Evolutionary conservation across 2,888 invertebrate species (phyloP).

Genomic region (Ormyrus pomaceus): DNA sequence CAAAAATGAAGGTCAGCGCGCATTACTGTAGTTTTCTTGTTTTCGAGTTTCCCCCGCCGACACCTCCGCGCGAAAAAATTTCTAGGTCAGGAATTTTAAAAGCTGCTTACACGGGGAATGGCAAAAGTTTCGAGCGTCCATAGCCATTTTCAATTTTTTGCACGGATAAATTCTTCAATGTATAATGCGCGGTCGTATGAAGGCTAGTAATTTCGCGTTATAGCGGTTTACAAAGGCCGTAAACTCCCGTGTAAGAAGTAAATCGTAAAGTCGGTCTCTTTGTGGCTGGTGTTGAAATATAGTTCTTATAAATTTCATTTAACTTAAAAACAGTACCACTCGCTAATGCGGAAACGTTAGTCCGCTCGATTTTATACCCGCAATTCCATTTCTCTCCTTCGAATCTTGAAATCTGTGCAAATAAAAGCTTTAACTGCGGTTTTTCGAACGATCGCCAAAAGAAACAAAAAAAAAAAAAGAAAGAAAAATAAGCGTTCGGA

Average conservation of each 20-base stretch:
- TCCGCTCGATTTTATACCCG: no score
- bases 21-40: no score
- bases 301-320: slow-evolving; percentile 7
- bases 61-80: not conserved
- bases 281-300: not conserved
- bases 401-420: not conserved
- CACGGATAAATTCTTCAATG: not conserved
- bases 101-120: not conserved
- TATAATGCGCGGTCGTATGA: not conserved
- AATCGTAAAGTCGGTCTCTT: slow-evolving; percentile 17
- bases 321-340: not conserved
- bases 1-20: no score
- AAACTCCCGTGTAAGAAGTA: slow-evolving; percentile 16
- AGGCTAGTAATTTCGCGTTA: slow-evolving; percentile 18
- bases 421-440: not conserved
- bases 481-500: no score
- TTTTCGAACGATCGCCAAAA: not conserved
- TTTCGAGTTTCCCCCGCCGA: not conserved
- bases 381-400: not conserved
- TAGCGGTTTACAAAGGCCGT: slow-evolving; percentile 15
- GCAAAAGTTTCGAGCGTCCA: not conserved
- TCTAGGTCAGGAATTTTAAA: not conserved
- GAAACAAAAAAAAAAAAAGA: not conserved
- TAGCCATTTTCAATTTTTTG: not conserved
- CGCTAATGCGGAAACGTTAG: not conserved